Evolutionary conservation across 1,140 invertebrate genomes (phyloP), one percentile per base, ranked within the genome.

Genomic region (Zaprionus nigranus): DNA sequence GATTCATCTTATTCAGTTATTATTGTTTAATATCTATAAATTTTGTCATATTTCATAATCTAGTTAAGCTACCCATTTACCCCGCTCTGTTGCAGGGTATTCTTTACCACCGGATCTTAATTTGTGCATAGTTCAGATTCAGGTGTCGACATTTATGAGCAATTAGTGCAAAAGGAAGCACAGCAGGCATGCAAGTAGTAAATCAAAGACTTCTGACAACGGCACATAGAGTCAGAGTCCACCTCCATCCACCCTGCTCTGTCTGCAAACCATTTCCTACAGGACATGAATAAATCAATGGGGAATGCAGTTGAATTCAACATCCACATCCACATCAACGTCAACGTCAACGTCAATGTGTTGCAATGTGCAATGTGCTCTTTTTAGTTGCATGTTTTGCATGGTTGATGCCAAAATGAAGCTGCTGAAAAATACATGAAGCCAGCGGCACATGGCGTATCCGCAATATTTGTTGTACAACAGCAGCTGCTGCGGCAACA

Each of bases 401-500:
- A 75, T 76, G 63, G 58, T 58, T 65, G 68, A 65, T 73, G 38
- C 58, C 49, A 51, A 77, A 73, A 56, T 64, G 58, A 36, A 67
- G 57, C 64, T 67, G 63, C 28, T 77, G 38, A 73, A 73, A 83
- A 73, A 75, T 86, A 68, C 53, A 66, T 72, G 56, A 59, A 28
- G 46, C 40, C 60, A 6, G 56, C 49, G 76, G 61, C 81, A 88
- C 81, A 81, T 68, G 85, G 84, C 81, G 84, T 90, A 88, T 88
- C 85, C 81, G 81, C 78, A 81, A 90, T 88, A 75, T 88, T 88
- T 84, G 84, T 74, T 57, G 36, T 56, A 30, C 26, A 28, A n/a
- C 17, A 54, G 5, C 36, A 62, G 70, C 84, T 88, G 80, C 74
- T 78, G 80, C 75, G 65, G 60, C 79, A 82, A 78, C 74, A 80